phyloP scores from a whole-genome alignment of 2,888 invertebrate species.

The Osmoderma eremita region DNA sequence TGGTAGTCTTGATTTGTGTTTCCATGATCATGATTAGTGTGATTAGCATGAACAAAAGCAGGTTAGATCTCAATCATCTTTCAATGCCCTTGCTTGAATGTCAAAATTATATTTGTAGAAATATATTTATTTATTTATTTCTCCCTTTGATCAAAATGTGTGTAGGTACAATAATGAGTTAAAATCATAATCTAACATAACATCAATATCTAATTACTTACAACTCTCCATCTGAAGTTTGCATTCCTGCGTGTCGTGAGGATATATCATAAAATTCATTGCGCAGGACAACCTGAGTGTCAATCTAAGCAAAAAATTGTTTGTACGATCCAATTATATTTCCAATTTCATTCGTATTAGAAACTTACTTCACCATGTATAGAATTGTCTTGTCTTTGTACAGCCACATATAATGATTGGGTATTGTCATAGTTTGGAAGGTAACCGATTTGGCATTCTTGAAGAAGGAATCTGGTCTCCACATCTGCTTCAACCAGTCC shows the following conservation, averaged over 20 bases:
- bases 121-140: too few relatives aligned
- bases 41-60: too few relatives aligned
- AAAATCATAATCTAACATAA: too few relatives aligned
- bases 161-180: too few relatives aligned
- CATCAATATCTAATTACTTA: too few relatives aligned
- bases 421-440: constrained; percentile 94
- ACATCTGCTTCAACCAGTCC: constrained; percentile 92
- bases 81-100: too few relatives aligned
- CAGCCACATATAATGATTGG: constrained; percentile 92
- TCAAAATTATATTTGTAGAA: too few relatives aligned
- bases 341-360: too few relatives aligned
- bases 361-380: constrained; percentile 87
- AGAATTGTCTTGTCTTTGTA: constrained; percentile 87
- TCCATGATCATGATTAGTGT: too few relatives aligned
- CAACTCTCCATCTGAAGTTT: constrained; percentile 94
- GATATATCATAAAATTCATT: constrained; percentile 95
- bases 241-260: constrained; percentile 94
- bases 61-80: too few relatives aligned
- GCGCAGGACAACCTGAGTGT: constrained; percentile 90
- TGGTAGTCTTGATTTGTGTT: too few relatives aligned
- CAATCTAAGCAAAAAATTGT: constrained; percentile 69
- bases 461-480: constrained; percentile 94
- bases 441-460: constrained; percentile 94
- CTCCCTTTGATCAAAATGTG: too few relatives aligned
- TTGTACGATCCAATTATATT: neutral